Evolutionary conservation across 2,113 vertebrate species (phyloP).

Genomic region (Hystrix brachyura): DNA sequence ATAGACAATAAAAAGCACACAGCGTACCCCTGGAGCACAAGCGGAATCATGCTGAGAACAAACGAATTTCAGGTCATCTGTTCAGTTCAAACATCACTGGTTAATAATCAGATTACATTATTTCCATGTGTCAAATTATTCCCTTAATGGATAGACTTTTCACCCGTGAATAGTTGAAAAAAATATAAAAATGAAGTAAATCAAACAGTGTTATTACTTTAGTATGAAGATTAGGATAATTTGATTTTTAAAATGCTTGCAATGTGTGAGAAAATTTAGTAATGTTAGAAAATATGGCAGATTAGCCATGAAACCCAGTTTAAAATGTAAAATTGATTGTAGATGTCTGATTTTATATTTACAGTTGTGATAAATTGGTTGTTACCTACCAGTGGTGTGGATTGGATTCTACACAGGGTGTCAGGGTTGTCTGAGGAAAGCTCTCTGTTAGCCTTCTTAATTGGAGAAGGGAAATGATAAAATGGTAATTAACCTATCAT

Average conservation of each 20-base stretch:
- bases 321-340: conserved; percentile 24
- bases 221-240: not conserved
- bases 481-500: not conserved
- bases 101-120: not conserved
- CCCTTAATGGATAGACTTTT: not conserved
- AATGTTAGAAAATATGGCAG: conserved; percentile 15
- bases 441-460: not conserved
- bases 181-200: conserved; percentile 27
- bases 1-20: not conserved
- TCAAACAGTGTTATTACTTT: not conserved
- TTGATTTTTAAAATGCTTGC: conserved; percentile 10
- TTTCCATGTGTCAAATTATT: not conserved
- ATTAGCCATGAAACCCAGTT: not conserved
- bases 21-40: not conserved
- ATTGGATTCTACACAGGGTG: not conserved
- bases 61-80: not conserved
- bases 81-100: not conserved
- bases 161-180: not conserved
- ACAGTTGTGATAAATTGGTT: not conserved
- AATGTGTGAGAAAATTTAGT: conserved; percentile 15
- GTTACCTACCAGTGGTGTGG: not conserved
- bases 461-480: not conserved
- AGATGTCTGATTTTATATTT: not conserved
- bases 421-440: not conserved
- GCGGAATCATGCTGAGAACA: not conserved